Percentiles rank a stretch among this genome's conserved stretches.
Conservation (phyloP, 2,113 vertebrate genomes). For the Phasianus colchicus region DNA sequence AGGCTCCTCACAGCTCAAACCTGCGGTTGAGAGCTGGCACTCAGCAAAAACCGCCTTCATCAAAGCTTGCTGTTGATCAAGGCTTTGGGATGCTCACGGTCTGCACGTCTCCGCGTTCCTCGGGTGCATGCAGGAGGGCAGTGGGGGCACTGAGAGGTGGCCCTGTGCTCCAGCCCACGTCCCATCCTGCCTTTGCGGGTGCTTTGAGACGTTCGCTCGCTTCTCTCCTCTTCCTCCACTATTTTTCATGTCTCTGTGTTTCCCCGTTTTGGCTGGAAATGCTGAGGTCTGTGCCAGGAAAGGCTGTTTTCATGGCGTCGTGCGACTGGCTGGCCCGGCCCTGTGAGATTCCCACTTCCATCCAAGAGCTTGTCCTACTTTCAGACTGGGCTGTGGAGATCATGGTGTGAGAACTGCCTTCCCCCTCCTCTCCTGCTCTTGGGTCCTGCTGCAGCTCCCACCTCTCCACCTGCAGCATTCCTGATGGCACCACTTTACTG, state of each 20-base stretch:
- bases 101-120: not conserved
- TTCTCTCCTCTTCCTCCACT: not conserved
- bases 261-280: not conserved
- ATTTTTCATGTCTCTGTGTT: not conserved
- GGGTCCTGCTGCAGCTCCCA: not conserved
- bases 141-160: not conserved
- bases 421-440: not conserved
- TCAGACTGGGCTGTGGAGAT: not conserved
- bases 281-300: not conserved
- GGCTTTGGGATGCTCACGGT: not conserved
- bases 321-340: not conserved
- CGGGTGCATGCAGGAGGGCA: not conserved
- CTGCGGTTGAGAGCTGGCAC: not conserved
- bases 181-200: not conserved
- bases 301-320: not conserved
- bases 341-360: not conserved
- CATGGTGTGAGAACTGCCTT: accelerated
- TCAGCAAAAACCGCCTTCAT: conserved; percentile 24
- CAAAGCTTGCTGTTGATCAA: not conserved
- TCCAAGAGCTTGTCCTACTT: not conserved
- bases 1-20: not conserved
- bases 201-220: not conserved
- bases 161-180: not conserved
- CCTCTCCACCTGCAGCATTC: not conserved
- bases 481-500: not conserved